Conservation (phyloP, 2,888 invertebrate genomes). For the Xestia c-nigrum region DNA sequence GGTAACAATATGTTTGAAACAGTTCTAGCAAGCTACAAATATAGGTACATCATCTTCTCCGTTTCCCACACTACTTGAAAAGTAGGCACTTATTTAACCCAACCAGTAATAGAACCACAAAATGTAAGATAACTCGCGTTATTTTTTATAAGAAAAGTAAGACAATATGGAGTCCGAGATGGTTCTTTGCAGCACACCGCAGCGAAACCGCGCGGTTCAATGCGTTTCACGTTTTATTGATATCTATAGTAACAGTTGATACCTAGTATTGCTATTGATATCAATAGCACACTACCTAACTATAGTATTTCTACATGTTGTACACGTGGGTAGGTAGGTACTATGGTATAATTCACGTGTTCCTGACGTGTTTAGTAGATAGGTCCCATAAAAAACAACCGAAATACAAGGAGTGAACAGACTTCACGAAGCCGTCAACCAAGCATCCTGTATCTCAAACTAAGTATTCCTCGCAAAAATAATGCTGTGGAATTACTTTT, state of each 20-base stretch:
- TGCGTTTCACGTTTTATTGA: constrained; percentile 6
- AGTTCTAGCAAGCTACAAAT: neutral
- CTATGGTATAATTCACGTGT: neutral
- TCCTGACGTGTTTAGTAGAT: neutral
- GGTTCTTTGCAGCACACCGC: constrained; percentile 6
- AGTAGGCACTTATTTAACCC: neutral
- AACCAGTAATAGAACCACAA: neutral
- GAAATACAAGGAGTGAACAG: no score
- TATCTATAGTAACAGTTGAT: neutral
- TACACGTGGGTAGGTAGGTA: neutral
- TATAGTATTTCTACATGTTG: neutral
- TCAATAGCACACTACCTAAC: neutral
- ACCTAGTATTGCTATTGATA: neutral
- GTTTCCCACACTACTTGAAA: constrained; percentile 19
- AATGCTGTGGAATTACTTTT: no score
- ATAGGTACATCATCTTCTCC: constrained; percentile 5
- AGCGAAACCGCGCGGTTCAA: neutral
- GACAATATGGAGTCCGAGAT: neutral
- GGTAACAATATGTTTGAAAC: constrained; percentile 24
- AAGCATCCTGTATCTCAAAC: no score
- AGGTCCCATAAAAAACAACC: neutral
- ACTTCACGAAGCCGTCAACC: no score
- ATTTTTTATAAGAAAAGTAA: neutral
- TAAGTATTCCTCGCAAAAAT: no score
- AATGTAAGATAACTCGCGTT: neutral